phyloP scores from a whole-genome alignment of 2,888 invertebrate species.

The Fragum sueziense region DNA sequence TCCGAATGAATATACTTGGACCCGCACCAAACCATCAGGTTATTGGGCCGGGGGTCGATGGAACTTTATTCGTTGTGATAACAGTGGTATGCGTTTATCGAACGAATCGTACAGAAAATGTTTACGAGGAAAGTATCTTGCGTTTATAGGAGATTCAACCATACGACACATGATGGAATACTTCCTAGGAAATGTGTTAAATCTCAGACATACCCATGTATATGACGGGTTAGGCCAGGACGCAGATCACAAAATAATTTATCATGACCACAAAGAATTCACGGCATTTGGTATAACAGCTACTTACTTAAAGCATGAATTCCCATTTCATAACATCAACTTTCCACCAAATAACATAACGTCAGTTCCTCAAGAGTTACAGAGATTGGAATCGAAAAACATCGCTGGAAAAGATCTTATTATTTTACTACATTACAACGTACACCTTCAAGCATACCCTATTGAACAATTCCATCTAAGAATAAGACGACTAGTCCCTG shows the following conservation, averaged over 20 bases:
- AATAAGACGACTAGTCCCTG: conserved; percentile 6
- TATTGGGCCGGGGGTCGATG: conserved; percentile 27
- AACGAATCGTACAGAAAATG: conserved; percentile 21
- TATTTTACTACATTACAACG: conserved; percentile 35
- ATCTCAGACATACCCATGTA: conserved; percentile 1
- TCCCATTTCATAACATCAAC: conserved; percentile 48
- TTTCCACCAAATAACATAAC: conserved; percentile 34
- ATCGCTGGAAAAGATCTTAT: conserved; percentile 28
- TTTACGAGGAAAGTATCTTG: conserved; percentile 40
- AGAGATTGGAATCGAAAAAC: background rate
- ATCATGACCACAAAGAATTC: conserved; percentile 30
- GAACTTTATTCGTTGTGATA: conserved; percentile 13
- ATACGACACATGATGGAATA: conserved; percentile 41
- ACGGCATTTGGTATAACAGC: conserved; percentile 26
- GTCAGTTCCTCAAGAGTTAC: conserved; percentile 28
- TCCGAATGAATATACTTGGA: conserved; percentile 32
- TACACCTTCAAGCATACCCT: conserved; percentile 45
- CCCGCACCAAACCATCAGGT: conserved; percentile 31
- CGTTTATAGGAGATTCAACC: conserved; percentile 51
- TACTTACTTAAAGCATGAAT: conserved; percentile 41
- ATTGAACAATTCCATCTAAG: conserved; percentile 22
- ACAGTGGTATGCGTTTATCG: background rate
- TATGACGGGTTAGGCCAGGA: conserved; percentile 16
- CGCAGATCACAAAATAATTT: conserved; percentile 7
- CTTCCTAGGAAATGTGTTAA: conserved; percentile 25